phyloP scores from a whole-genome alignment of 2,888 invertebrate genomes.

The Acronicta psi region DNA sequence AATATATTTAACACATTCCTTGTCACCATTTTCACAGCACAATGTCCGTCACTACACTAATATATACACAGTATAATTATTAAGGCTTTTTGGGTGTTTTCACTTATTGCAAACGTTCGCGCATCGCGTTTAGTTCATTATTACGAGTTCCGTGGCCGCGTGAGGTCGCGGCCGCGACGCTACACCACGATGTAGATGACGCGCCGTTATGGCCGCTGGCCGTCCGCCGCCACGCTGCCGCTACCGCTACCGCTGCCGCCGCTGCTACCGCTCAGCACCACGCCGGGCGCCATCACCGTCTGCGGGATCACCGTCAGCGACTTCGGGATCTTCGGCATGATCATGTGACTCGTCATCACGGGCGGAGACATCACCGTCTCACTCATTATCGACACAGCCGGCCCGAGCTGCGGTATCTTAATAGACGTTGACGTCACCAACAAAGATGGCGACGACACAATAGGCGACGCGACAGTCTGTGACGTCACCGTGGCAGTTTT shows the following conservation, averaged over 20 bases:
- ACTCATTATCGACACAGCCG: conserved; percentile 75
- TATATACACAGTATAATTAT: conserved; percentile 84
- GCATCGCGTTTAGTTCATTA: conserved; percentile 30
- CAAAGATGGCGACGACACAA: conserved; percentile 71
- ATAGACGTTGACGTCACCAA: conserved; percentile 73
- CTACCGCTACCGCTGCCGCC: background rate
- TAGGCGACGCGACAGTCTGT: conserved; percentile 63
- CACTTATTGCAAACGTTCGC: conserved; percentile 57
- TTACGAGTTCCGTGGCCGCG: conserved; percentile 42
- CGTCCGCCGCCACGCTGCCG: conserved; percentile 38
- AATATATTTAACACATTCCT: conserved; percentile 73
- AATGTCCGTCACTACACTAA: conserved; percentile 72
- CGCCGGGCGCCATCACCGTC: conserved; percentile 58
- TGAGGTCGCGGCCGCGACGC: conserved; percentile 63
- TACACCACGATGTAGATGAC: conserved; percentile 74
- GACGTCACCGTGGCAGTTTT: conserved; percentile 82
- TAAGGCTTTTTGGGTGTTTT: conserved; percentile 82
- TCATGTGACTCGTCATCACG: conserved; percentile 73
- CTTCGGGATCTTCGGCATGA: conserved; percentile 94
- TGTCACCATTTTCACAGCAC: conserved; percentile 79
- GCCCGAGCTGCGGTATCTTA: conserved; percentile 74
- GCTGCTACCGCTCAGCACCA: conserved; percentile 32
- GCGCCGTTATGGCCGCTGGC: conserved; percentile 78
- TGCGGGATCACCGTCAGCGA: conserved; percentile 95
- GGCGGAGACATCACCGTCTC: conserved; percentile 69